These are phyloP conservation scores for Diuraphis noxia DNA, from an alignment of 1,140 invertebrate genomes.

Conservation along the genomic window DNA sequence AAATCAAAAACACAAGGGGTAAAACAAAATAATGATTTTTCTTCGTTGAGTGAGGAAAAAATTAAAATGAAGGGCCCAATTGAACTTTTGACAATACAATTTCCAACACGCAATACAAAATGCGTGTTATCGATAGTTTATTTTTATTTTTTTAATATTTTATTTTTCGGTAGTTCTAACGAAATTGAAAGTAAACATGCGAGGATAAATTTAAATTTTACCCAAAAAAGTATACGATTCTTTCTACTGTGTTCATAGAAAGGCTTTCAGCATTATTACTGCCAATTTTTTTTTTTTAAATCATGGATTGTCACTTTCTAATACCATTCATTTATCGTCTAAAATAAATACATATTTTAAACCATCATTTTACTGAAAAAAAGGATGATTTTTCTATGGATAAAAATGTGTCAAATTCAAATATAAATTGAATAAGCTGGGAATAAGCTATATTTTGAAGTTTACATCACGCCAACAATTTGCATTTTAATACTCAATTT, in stretches of 20 bases:
- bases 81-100: conserved; percentile 49
- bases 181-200: conserved; percentile 41
- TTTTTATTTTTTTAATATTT: conserved; percentile 37
- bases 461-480: not conserved
- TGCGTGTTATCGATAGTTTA: conserved; percentile 44
- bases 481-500: not conserved
- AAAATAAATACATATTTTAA: not conserved
- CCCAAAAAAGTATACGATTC: not conserved
- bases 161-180: conserved; percentile 13
- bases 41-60: conserved; percentile 25
- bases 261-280: not conserved
- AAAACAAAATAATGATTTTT: conserved; percentile 42
- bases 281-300: not conserved
- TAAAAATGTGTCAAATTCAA: not conserved
- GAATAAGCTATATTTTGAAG: not conserved
- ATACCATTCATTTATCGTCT: not conserved
- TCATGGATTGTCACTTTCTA: not conserved
- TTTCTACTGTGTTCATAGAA: not conserved
- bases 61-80: conserved; percentile 35
- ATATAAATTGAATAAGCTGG: not conserved
- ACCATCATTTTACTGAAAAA: not conserved
- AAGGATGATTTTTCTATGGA: not conserved
- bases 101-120: conserved; percentile 31
- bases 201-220: not conserved
- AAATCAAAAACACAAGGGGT: conserved; percentile 41